These are phyloP conservation scores for Archegozetes longisetosus DNA, from an alignment of 1,140 invertebrate genomes.

Conservation along the genomic window DNA sequence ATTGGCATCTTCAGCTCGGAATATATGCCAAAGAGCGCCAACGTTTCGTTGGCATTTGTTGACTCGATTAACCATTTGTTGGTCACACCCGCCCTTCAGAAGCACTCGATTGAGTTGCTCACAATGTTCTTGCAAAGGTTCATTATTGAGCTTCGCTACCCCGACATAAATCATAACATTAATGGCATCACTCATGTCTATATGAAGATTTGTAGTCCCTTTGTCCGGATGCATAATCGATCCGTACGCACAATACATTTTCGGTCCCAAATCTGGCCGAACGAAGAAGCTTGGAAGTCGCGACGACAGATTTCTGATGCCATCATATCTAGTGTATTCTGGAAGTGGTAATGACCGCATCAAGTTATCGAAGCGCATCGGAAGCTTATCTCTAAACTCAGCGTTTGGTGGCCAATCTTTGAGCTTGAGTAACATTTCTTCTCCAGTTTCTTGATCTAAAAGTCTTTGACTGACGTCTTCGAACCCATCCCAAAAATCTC, in stretches of 20 bases:
- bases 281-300: constrained; percentile 84
- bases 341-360: constrained; percentile 76
- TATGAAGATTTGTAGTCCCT: constrained; percentile 88
- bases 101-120: constrained; percentile 66
- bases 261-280: constrained; percentile 84
- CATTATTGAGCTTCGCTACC: constrained; percentile 33
- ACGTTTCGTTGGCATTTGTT: constrained; percentile 39
- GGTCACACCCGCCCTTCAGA: constrained; percentile 80
- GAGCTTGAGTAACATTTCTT: constrained; percentile 79
- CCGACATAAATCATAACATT: constrained; percentile 96
- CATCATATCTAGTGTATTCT: constrained; percentile 77
- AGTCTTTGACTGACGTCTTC: constrained; percentile 47
- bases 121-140: neutral
- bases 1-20: constrained; percentile 79
- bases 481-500: constrained; percentile 93
- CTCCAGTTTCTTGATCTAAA: constrained; percentile 28
- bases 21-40: constrained; percentile 95
- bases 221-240: constrained; percentile 35
- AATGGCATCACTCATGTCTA: constrained; percentile 92
- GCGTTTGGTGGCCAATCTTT: constrained; percentile 93
- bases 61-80: constrained; percentile 56
- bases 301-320: constrained; percentile 73
- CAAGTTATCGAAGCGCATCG: constrained; percentile 67
- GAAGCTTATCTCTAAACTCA: constrained; percentile 78
- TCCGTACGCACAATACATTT: constrained; percentile 98